These are phyloP conservation scores for Meganola albula DNA, from an alignment of 2,888 invertebrate genomes.

Conservation along the genomic window DNA sequence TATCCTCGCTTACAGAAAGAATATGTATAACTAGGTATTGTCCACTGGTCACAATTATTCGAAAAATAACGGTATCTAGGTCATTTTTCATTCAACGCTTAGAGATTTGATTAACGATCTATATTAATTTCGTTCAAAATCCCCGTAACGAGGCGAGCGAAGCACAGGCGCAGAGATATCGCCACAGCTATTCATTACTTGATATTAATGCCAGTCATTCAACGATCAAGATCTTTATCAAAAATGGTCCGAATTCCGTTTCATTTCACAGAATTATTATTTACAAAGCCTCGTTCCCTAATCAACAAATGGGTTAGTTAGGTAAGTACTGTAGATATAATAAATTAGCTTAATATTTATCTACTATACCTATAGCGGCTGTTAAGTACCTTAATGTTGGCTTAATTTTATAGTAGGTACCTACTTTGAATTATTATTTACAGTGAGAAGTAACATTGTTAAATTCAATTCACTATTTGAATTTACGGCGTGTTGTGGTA, in stretches of 20 bases:
- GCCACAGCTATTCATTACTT: slow-evolving; percentile 37
- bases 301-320: no score
- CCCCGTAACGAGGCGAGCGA: slow-evolving; percentile 48
- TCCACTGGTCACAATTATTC: slow-evolving; percentile 33
- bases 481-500: no score
- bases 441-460: no score
- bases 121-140: slow-evolving; percentile 62
- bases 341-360: no score
- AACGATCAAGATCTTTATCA: slow-evolving; percentile 25
- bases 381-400: no score
- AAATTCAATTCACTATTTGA: no score
- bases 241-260: slow-evolving; percentile 19
- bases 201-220: slow-evolving; percentile 53
- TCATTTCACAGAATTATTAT: slow-evolving; percentile 20
- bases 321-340: slow-evolving; percentile 20
- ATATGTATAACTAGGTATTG: no score
- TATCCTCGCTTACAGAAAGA: no score
- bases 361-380: no score
- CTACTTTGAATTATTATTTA: no score
- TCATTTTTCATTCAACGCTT: slow-evolving; percentile 41
- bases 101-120: slow-evolving; percentile 63
- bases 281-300: no score
- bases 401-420: no score
- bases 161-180: slow-evolving; percentile 39
- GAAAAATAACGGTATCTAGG: slow-evolving; percentile 45